Evolutionary conservation across 2,888 invertebrate genomes (phyloP).

Genomic region (Clitarchus hookeri): DNA sequence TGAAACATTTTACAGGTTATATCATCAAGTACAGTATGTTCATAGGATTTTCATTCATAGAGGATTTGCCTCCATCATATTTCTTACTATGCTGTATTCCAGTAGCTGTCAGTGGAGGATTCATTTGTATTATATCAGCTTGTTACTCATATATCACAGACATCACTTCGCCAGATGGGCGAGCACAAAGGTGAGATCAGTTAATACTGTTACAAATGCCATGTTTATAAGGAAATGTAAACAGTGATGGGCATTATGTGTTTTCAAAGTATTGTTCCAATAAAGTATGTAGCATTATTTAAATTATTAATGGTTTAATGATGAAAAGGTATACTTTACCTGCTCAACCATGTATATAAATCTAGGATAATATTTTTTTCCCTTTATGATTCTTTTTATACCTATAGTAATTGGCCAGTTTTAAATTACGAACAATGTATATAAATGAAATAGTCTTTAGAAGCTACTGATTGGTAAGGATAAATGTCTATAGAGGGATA

Average conservation of each 20-base stretch:
- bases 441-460: too few relatives aligned
- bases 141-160: constrained; percentile 9
- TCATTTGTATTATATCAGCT: constrained; percentile 11
- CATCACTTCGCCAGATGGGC: not conserved
- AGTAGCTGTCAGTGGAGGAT: constrained; percentile 16
- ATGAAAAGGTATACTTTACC: too few relatives aligned
- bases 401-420: too few relatives aligned
- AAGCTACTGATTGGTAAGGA: too few relatives aligned
- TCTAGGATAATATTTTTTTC: too few relatives aligned
- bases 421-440: too few relatives aligned
- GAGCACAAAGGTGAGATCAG: constrained; percentile 15
- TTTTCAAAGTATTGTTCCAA: not conserved
- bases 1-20: not conserved
- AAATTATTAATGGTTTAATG: too few relatives aligned
- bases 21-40: not conserved
- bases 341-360: too few relatives aligned
- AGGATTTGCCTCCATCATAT: not conserved
- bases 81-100: constrained; percentile 17
- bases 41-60: not conserved
- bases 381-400: too few relatives aligned
- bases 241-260: not conserved
- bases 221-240: not conserved
- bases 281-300: too few relatives aligned
- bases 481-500: too few relatives aligned
- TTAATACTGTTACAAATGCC: not conserved